Evolutionary conservation across 2,888 invertebrate species (phyloP), one percentile per base, ranked within the genome.

Genomic region (Ophion obscuratus): DNA sequence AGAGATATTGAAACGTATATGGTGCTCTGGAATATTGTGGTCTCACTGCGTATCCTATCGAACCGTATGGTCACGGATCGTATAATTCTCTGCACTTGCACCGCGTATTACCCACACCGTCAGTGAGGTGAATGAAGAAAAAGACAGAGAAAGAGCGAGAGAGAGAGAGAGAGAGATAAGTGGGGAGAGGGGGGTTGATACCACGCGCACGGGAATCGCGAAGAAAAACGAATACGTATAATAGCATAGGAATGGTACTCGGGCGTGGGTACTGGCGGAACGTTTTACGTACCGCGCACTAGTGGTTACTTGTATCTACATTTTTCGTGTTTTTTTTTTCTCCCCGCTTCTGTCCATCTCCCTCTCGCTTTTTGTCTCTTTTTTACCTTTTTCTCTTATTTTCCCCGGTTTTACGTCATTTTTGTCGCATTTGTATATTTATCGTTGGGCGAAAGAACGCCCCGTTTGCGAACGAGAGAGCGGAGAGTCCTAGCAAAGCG

Each of bases 31-130:
- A 73, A 73, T 73, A 80, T 80, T 73, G 80, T 66, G 66, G 66
- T 64, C 73, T 79, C 79, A 61, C 79, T 79, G 44, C 61, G 40
- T 78, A 31, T 78, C 59, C 68, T 78, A 61, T 78, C 70, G 78
- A 75, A 68, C 75, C 61, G 66, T 71, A 80, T 75, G 78, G 85
- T 82, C 85, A 85, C 85, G 82, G 82, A 85, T 85, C 79, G 78
- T 74, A 79, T 79, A 82, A 79, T 85, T 79, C 73, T 70, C 68
- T 74, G 70, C 68, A 85, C 74, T 74, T 61, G 75, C 61, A 47
- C 53, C 77, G 77, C 53, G 71, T 77, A 67, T 68, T 73, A 47
- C 47, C 40, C 40, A 36, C 76, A 74, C 66, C 40, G 20, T 20
- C 36, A n/a, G 53, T 67, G 81, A 17, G 61, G 62, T 40, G 20